phyloP scores from a whole-genome alignment of 2,888 invertebrate species.

The Scaptomyza cyrtandrae region DNA sequence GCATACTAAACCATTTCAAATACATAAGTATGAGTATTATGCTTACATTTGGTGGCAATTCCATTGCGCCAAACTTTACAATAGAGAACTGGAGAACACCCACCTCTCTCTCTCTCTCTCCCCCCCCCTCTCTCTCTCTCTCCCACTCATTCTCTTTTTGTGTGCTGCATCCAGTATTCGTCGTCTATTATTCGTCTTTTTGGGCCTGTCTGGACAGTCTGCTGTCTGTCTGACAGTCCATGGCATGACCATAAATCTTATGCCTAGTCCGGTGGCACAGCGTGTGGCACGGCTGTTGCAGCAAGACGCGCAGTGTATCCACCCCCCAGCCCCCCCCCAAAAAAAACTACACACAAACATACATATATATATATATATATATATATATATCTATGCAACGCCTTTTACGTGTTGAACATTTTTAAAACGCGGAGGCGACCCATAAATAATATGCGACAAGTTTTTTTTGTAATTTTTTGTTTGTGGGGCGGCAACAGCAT shows the following conservation, averaged over 20 bases:
- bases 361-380: not conserved
- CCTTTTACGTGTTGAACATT: slow-evolving; percentile 73
- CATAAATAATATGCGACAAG: slow-evolving; percentile 75
- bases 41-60: slow-evolving; percentile 5
- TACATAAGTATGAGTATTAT: not conserved
- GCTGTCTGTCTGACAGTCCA: slow-evolving; percentile 16
- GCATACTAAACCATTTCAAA: not conserved
- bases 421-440: slow-evolving; percentile 51
- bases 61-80: slow-evolving; percentile 3
- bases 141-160: no score
- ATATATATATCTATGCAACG: slow-evolving; percentile 47
- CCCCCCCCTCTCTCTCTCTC: not conserved
- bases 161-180: not conserved
- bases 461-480: slow-evolving; percentile 25
- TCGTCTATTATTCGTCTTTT: slow-evolving; percentile 6
- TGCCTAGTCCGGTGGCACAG: slow-evolving; percentile 67
- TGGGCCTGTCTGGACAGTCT: slow-evolving; percentile 24
- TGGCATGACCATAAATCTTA: slow-evolving; percentile 68
- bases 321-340: not conserved
- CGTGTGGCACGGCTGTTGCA: slow-evolving; percentile 45
- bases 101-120: not conserved
- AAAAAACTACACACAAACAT: slow-evolving; percentile 18
- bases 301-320: slow-evolving; percentile 9
- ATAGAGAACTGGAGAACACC: not conserved
- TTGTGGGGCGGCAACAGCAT: slow-evolving; percentile 41